A percentile compares a stretch with the other conserved stretches of the same genome.
phyloP scores from a whole-genome alignment of 2,113 vertebrate species.

The Artemisiospiza belli region DNA sequence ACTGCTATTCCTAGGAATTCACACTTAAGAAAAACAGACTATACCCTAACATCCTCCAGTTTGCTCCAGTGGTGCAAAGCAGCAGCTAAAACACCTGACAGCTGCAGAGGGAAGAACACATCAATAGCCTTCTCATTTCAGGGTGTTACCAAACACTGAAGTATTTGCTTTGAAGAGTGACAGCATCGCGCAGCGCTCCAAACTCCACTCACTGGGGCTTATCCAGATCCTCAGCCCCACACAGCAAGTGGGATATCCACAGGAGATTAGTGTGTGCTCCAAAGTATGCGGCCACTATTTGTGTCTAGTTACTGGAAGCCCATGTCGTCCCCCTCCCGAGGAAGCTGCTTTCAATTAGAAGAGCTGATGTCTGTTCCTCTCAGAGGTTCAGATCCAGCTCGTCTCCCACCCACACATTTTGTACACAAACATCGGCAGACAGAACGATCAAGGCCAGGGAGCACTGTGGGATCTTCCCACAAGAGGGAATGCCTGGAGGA shows the following conservation, averaged over 20 bases:
- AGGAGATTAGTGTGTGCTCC: slow-evolving; percentile 31
- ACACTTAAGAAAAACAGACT: not conserved
- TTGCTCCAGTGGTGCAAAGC: not conserved
- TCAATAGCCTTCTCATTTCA: slow-evolving; percentile 6
- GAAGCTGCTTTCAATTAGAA: slow-evolving; percentile 80
- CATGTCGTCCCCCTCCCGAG: slow-evolving; percentile 18
- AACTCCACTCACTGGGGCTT: not conserved
- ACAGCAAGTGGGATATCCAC: slow-evolving; percentile 14
- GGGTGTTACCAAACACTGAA: slow-evolving; percentile 26
- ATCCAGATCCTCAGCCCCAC: slow-evolving; percentile 34
- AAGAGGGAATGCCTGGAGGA: slow-evolving; percentile 71
- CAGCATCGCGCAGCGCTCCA: not conserved
- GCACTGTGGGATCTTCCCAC: slow-evolving; percentile 68
- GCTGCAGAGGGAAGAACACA: not conserved
- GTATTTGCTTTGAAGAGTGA: slow-evolving; percentile 42
- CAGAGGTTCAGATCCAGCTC: slow-evolving; percentile 71
- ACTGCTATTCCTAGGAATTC: not conserved
- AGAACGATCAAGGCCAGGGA: slow-evolving; percentile 44
- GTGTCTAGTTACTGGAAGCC: slow-evolving; percentile 31
- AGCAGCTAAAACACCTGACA: slow-evolving; percentile 52
- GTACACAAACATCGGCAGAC: slow-evolving; percentile 64
- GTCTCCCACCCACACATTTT: slow-evolving; percentile 74
- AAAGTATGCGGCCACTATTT: not conserved
- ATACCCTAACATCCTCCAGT: not conserved
- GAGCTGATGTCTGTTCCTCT: slow-evolving; percentile 72